These are phyloP conservation scores for Bagarius yarrelli DNA, from an alignment of 2,113 vertebrate species.

Conservation along the genomic window DNA sequence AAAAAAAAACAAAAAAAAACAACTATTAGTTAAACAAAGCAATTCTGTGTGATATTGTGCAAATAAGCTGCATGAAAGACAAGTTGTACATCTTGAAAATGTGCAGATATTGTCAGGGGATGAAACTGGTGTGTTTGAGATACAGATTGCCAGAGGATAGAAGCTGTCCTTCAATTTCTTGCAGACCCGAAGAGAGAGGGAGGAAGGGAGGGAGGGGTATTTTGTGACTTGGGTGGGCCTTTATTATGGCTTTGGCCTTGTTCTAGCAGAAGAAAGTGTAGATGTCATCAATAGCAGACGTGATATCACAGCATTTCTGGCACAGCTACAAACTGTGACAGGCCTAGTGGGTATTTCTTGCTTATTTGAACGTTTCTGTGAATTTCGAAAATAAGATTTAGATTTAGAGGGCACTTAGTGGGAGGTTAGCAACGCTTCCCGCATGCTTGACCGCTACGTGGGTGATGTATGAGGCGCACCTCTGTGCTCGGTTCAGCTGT, in stretches of 20 bases:
- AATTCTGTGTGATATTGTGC: background rate
- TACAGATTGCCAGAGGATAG: background rate
- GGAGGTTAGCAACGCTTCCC: constrained; percentile 18
- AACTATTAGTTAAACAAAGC: background rate
- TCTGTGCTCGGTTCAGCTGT: constrained; percentile 28
- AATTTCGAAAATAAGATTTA: constrained; percentile 30
- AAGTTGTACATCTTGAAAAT: background rate
- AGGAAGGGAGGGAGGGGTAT: background rate
- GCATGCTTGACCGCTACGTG: background rate
- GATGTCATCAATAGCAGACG: background rate
- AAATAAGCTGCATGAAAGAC: background rate
- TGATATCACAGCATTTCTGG: constrained; percentile 1
- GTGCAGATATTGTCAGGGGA: background rate
- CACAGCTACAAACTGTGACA: constrained; percentile 9
- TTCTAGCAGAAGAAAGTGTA: background rate
- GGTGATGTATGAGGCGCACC: constrained; percentile 33
- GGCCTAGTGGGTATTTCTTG: constrained; percentile 3
- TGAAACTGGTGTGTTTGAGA: background rate
- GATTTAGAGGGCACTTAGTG: constrained; percentile 24
- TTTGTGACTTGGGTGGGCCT: constrained; percentile 17
- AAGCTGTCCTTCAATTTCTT: constrained; percentile 9
- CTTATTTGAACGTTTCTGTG: constrained; percentile 10
- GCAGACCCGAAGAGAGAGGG: background rate
- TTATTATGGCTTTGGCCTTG: constrained; percentile 30
- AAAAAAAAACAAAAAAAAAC: no score